Base-by-base conservation (phyloP, 2,888 invertebrate genomes). In the Ectemnius lituratus region DNA sequence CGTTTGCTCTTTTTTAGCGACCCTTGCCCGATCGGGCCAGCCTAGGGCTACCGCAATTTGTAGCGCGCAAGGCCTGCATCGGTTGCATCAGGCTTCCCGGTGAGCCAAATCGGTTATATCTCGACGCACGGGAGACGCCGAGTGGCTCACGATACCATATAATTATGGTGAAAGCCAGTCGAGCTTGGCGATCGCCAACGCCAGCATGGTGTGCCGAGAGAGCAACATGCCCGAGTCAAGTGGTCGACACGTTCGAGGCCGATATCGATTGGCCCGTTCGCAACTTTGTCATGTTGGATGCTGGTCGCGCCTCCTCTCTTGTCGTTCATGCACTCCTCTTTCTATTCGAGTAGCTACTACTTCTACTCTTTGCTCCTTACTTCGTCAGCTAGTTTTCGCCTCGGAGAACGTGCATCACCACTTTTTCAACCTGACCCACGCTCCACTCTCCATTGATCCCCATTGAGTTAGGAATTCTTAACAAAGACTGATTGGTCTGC, bases 101-200 rank as follows among this genome's bases (percentile, higher is more conserved):
- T 67, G 62, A 72, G 65, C 69, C 70, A 70, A 80, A 78, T 75
- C 73, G 69, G 71, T 61, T 45, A 16, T 16, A 16, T 45, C 56
- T 6, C 47, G 28, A 23, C 37, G 47, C 27, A 23, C 28, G 27
- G 28, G 52, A 28, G 8, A 18, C 47, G 60, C 37, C 27, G 71
- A 69, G 66, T 70, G 59, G 62, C 67, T 70, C 63, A 60, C 52
- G 64, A 67, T 67, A 85, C 81, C 84, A 80, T 88, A 79, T 88
- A 87, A 88, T 88, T 87, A 88, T 81, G 87, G 88, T 86, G 88
- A 88, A 88, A 88, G 88, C 85, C 87, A 82, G 84, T 76, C 75
- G 67, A 58, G 70, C 28, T 52, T 57, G 72, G 45, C 18, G 69
- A 67, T 74, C 65, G 67, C 61, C 57, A 49, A 62, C 49, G 58